These are phyloP conservation scores for Bucorvus abyssinicus DNA, from an alignment of 2,797 vertebrate genomes.

Conservation along the genomic window DNA sequence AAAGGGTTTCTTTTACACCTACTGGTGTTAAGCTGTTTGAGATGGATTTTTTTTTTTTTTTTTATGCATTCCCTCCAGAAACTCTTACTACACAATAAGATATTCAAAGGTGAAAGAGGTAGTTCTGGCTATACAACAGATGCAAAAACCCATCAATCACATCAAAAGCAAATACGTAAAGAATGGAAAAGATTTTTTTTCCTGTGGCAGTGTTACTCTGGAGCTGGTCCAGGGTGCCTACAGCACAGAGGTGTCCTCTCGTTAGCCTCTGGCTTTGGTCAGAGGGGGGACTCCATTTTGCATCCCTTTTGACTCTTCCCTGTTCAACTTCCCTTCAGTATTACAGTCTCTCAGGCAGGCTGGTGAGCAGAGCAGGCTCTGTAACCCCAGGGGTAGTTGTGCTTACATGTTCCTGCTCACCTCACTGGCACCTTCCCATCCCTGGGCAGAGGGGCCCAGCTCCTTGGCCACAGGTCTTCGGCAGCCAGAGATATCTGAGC, in stretches of 20 bases:
- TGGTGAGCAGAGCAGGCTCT: background rate
- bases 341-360: no score
- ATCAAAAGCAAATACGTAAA: background rate
- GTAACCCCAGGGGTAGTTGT: fast-evolving
- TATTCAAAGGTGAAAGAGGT: background rate
- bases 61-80: background rate
- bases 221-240: background rate
- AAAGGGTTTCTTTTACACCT: background rate
- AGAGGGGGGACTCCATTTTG: background rate
- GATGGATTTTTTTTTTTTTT: background rate
- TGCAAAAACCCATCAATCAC: background rate
- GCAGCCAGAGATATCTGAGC: fast-evolving
- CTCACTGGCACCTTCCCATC: fast-evolving
- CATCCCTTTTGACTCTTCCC: background rate
- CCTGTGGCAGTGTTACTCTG: background rate
- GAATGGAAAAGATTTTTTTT: background rate
- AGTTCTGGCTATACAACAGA: background rate
- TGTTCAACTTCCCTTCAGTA: background rate
- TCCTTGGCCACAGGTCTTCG: background rate
- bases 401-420: fast-evolving
- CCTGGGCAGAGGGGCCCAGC: background rate
- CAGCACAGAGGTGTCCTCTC: background rate
- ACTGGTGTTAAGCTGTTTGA: background rate
- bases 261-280: background rate
- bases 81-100: background rate